Percentiles rank a stretch among this genome's conserved stretches.
phyloP scores from a whole-genome alignment of 2,797 vertebrate genomes.

The Spizella passerina region DNA sequence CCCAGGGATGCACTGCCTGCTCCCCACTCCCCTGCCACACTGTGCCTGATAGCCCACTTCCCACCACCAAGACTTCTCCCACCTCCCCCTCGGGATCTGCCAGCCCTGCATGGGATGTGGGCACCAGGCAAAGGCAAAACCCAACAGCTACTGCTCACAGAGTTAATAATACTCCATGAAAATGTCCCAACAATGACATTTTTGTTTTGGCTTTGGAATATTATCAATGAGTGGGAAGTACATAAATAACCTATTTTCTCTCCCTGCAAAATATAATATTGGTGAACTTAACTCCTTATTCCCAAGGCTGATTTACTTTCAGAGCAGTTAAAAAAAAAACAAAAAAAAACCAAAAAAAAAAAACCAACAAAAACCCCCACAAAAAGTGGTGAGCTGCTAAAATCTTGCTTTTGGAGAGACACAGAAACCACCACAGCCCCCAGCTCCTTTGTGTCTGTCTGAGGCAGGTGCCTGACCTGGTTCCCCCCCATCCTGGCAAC shows the following conservation, averaged over 20 bases:
- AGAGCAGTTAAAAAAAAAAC: neutral
- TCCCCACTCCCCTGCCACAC: neutral
- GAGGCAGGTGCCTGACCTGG: neutral
- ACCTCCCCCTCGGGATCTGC: neutral
- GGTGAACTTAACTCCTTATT: neutral
- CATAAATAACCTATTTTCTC: slow-evolving; percentile 2
- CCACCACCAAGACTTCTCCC: neutral
- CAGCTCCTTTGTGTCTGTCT: neutral
- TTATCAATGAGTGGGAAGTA: neutral
- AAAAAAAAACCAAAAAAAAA: no score
- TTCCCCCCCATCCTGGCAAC: neutral
- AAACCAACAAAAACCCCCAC: fast-evolving
- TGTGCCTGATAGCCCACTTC: neutral
- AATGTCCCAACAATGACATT: neutral
- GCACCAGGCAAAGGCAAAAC: neutral
- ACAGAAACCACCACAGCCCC: neutral
- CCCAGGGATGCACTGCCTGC: neutral
- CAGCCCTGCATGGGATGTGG: fast-evolving
- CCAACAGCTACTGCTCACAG: neutral
- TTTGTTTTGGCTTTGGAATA: neutral
- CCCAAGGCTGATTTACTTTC: neutral
- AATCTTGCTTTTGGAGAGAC: neutral
- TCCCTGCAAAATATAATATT: neutral
- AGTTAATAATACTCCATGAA: neutral
- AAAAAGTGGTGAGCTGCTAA: neutral